Percentiles rank a stretch among this genome's conserved stretches.
phyloP scores from a whole-genome alignment of 2,113 vertebrate species.

The Nothocercus julius region DNA sequence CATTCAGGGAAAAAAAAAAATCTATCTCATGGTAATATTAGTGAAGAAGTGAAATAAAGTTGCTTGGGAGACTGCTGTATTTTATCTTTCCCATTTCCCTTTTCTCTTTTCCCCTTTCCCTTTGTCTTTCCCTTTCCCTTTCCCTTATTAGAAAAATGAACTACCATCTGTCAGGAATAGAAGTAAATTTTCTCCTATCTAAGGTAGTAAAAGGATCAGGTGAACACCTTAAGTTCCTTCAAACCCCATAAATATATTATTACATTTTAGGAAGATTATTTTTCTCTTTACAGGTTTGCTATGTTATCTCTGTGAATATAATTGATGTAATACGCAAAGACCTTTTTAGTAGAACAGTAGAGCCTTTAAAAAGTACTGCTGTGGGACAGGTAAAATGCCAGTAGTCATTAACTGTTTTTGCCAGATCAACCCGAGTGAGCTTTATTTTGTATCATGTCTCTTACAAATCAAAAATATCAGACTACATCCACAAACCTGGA shows the following conservation, averaged over 20 bases:
- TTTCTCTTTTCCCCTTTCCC: neutral
- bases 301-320: neutral
- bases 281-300: neutral
- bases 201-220: neutral
- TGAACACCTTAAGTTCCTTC: neutral
- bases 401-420: neutral
- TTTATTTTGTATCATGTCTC: neutral
- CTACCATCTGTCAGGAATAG: neutral
- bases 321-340: neutral
- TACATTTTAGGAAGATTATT: neutral
- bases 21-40: accelerated
- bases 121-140: neutral
- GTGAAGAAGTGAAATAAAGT: neutral
- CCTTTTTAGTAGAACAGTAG: neutral
- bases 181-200: neutral
- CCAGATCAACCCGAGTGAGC: neutral
- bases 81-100: accelerated
- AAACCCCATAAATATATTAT: neutral
- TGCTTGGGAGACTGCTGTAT: neutral
- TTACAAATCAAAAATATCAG: constrained; percentile 4
- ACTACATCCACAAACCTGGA: neutral
- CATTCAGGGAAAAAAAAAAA: neutral
- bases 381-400: neutral
- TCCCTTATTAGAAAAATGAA: neutral
- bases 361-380: neutral